These are phyloP conservation scores for Mus musculus DNA, from an alignment of 2,113 vertebrate genomes.

Conservation along the genomic window GRCm39 chr10:87589501-87590000, in stretches of 20 bases:
- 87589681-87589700: neutral
- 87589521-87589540: neutral
- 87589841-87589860: neutral
- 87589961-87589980: neutral
- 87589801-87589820: neutral
- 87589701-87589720: constrained; percentile 39
- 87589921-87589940: neutral
- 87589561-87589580: neutral
- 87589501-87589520: neutral
- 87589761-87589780: neutral
- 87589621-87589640: constrained; percentile 4
- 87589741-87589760: neutral
- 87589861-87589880: neutral
- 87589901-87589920: neutral
- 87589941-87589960: neutral
- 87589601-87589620: neutral
- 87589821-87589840: neutral
- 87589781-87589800: neutral
- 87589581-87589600: constrained; percentile 21
- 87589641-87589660: neutral
- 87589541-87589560: neutral
- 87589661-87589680: neutral
- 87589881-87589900: neutral
- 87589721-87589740: neutral
- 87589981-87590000: neutral